These are phyloP conservation scores for Erebia ligea DNA, from an alignment of 2,888 invertebrate genomes.

Conservation along the genomic window DNA sequence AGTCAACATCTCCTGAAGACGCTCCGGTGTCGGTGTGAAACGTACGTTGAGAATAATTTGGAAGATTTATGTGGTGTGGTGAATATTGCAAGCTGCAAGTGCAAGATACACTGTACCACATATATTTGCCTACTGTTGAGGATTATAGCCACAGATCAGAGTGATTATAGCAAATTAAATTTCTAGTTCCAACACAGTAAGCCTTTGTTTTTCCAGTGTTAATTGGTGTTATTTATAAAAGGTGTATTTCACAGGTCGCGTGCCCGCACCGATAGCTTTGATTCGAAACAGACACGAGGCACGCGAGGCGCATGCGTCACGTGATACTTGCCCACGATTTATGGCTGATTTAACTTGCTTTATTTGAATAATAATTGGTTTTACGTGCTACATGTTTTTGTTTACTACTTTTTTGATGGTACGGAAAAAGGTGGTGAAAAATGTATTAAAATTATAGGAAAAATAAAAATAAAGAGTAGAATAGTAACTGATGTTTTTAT, in stretches of 20 bases:
- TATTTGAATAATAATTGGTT: constrained; percentile 17
- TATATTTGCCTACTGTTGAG: too few species aligned
- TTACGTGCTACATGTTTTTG: neutral
- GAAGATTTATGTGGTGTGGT: too few species aligned
- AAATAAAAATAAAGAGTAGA: too few species aligned
- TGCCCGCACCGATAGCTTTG: constrained; percentile 43
- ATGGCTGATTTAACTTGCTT: constrained; percentile 8
- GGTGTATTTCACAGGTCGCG: constrained; percentile 42
- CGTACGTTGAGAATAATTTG: too few species aligned
- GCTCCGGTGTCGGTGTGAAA: too few species aligned
- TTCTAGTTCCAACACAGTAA: constrained; percentile 10
- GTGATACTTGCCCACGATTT: constrained; percentile 1
- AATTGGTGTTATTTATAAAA: constrained; percentile 13
- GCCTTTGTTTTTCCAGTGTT: neutral
- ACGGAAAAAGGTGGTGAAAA: neutral
- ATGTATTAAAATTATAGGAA: neutral
- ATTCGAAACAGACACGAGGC: constrained; percentile 44
- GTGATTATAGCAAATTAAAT: too few species aligned
- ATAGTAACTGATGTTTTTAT: too few species aligned
- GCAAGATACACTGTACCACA: too few species aligned
- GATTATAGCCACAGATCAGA: too few species aligned
- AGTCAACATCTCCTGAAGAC: too few species aligned
- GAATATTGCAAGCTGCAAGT: too few species aligned
- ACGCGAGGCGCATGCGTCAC: constrained; percentile 57
- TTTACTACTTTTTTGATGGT: neutral